Conservation (phyloP, 1,140 invertebrate species). For the Habropoda laboriosa region DNA sequence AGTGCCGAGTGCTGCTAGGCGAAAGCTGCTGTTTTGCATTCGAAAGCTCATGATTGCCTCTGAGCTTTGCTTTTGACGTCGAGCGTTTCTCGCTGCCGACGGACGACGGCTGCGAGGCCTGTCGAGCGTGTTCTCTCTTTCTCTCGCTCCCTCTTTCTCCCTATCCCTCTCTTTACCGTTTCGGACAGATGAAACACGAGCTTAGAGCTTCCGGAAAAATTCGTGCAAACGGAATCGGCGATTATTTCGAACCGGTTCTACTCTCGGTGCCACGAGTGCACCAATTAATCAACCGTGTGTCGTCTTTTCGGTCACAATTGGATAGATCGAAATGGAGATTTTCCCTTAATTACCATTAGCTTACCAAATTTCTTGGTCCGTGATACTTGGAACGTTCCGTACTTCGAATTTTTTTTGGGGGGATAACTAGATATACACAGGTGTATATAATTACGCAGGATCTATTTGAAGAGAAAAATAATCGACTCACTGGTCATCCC, state of each 20-base stretch:
- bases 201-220: constrained; percentile 30
- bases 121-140: constrained; percentile 24
- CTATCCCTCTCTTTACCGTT: constrained; percentile 19
- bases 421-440: too few species aligned
- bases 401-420: too few species aligned
- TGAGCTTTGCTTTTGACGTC: constrained; percentile 82
- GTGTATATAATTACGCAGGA: too few species aligned
- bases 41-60: constrained; percentile 83
- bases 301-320: too few species aligned
- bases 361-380: too few species aligned
- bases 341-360: too few species aligned
- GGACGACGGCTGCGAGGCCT: constrained; percentile 42
- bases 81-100: constrained; percentile 62
- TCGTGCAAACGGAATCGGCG: constrained; percentile 41
- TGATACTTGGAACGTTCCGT: too few species aligned
- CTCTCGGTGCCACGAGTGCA: neutral
- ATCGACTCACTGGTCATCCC: too few species aligned
- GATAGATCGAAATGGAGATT: too few species aligned
- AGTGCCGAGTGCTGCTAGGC: constrained; percentile 75
- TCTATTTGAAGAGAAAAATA: too few species aligned
- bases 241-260: constrained; percentile 12
- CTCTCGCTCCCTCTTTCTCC: too few species aligned
- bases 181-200: constrained; percentile 44
- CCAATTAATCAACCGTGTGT: constrained; percentile 2
- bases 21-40: constrained; percentile 82